These are phyloP conservation scores for Norana najaformis DNA, from an alignment of 2,888 invertebrate genomes.

Conservation along the genomic window DNA sequence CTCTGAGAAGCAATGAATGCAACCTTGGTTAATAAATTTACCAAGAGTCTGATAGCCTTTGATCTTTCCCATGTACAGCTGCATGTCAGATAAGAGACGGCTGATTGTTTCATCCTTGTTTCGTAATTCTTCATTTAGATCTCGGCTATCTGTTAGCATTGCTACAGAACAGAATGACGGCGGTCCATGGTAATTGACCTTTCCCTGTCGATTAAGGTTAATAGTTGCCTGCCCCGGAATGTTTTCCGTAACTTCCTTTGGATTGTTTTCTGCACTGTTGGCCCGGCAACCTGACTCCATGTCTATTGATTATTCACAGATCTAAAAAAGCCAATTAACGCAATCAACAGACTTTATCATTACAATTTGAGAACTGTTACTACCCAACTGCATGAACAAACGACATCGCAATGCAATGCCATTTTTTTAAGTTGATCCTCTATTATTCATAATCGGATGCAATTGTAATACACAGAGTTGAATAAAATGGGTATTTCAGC, in stretches of 20 bases:
- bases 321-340: not conserved
- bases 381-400: not conserved
- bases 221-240: not conserved
- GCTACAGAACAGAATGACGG: slow-evolving; percentile 13
- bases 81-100: not conserved
- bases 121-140: not conserved
- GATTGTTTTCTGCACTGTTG: not conserved
- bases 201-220: not conserved
- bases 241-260: not conserved
- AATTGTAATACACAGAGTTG: not conserved
- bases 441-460: not conserved
- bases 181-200: slow-evolving; percentile 13
- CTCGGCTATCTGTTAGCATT: not conserved
- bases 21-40: not conserved
- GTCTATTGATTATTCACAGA: not conserved
- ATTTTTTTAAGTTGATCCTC: not conserved
- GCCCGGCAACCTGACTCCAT: not conserved
- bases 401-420: no score
- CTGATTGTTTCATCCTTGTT: not conserved
- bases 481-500: no score
- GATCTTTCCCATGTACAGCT: slow-evolving; percentile 8
- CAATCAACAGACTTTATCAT: not conserved
- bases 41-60: slow-evolving; percentile 25
- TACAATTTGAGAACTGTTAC: not conserved
- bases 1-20: not conserved